Conservation (phyloP, 2,797 vertebrate species). For the Muscicapa striata region DNA sequence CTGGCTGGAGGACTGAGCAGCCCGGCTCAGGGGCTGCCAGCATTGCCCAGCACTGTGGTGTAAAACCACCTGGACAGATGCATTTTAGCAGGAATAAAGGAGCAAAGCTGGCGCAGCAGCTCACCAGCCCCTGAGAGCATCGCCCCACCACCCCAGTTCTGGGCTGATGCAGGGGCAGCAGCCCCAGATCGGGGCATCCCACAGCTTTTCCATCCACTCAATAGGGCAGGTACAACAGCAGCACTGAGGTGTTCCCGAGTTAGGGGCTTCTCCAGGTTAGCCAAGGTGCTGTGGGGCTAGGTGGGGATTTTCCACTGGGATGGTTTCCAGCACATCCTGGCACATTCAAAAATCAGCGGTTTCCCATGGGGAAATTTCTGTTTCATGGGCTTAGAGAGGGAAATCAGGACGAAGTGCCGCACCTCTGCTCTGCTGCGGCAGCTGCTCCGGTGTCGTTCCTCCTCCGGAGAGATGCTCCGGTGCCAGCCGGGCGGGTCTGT, state of each 20-base stretch:
- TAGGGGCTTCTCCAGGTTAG: neutral
- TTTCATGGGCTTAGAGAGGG: neutral
- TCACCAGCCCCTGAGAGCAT: neutral
- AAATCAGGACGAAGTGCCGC: conserved; percentile 20
- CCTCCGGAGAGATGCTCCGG: neutral
- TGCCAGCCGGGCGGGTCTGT: rapidly evolving
- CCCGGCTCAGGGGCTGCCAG: neutral
- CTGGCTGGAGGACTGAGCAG: neutral
- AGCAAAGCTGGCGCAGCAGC: neutral
- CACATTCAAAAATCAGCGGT: neutral
- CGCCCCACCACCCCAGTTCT: rapidly evolving
- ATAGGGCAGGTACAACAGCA: rapidly evolving
- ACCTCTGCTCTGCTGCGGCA: conserved; percentile 25
- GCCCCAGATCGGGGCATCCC: neutral
- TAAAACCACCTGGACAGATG: neutral
- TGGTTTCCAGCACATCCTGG: conserved; percentile 35
- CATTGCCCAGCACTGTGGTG: rapidly evolving
- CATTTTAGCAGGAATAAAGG: neutral
- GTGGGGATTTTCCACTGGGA: conserved; percentile 47
- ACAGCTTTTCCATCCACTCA: neutral
- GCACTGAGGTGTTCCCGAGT: neutral
- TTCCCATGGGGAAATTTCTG: conserved; percentile 44
- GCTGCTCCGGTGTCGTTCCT: neutral
- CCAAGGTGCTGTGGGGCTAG: neutral
- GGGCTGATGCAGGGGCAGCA: neutral